phyloP scores from a whole-genome alignment of 1,140 invertebrate genomes.

The Drosophila elegans region DNA sequence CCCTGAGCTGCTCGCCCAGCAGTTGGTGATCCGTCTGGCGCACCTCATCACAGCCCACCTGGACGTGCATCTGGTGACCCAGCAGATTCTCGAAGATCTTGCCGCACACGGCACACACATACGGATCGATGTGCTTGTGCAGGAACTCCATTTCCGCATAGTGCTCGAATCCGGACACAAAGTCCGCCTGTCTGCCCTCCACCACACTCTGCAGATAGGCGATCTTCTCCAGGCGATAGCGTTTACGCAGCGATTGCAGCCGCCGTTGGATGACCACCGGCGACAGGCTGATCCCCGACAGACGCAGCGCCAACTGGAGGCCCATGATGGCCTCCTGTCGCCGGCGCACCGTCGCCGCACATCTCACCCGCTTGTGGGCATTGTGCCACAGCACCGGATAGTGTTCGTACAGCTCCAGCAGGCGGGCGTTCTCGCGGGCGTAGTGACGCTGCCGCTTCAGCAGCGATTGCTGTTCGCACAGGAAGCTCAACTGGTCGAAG shows the following conservation, averaged over 20 bases:
- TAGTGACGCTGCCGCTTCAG: slow-evolving; percentile 61
- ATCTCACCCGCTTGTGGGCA: slow-evolving; percentile 47
- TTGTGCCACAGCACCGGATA: slow-evolving; percentile 78
- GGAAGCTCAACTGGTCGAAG: slow-evolving; percentile 63
- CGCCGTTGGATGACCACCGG: slow-evolving; percentile 59
- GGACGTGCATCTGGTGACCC: slow-evolving; percentile 58
- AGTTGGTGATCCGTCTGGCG: background rate
- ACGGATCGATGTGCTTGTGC: slow-evolving; percentile 76
- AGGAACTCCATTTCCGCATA: slow-evolving; percentile 72
- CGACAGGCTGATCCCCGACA: slow-evolving; percentile 59
- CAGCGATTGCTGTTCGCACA: slow-evolving; percentile 65
- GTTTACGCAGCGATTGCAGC: slow-evolving; percentile 64
- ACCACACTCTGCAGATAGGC: slow-evolving; percentile 68
- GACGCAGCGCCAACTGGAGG: slow-evolving; percentile 43
- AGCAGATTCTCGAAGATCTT: slow-evolving; percentile 73
- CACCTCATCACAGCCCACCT: slow-evolving; percentile 43
- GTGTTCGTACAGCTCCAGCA: slow-evolving; percentile 72
- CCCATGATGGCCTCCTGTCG: slow-evolving; percentile 45
- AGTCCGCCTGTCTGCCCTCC: slow-evolving; percentile 58
- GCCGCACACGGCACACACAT: slow-evolving; percentile 68
- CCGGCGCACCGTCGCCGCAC: slow-evolving; percentile 18
- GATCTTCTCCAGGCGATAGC: slow-evolving; percentile 75
- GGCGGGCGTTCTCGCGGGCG: slow-evolving; percentile 61
- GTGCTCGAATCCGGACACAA: slow-evolving; percentile 60
- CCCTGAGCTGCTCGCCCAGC: background rate